phyloP scores from a whole-genome alignment of 2,113 vertebrate genomes.

The Sphaerodactylus townsendi region DNA sequence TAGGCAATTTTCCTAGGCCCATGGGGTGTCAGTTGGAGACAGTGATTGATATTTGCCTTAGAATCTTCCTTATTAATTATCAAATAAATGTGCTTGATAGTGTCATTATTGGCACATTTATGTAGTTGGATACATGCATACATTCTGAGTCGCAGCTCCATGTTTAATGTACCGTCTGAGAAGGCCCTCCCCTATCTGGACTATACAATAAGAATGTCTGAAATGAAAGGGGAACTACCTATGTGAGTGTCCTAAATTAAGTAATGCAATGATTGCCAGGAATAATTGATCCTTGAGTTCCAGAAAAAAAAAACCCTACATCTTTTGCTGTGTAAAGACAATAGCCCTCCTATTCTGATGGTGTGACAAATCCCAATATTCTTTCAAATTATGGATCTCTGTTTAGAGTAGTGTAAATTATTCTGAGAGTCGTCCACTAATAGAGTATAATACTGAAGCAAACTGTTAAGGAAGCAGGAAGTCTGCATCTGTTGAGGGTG shows the following conservation, averaged over 20 bases:
- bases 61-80: neutral
- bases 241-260: neutral
- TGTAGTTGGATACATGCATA: neutral
- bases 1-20: neutral
- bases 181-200: neutral
- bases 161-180: neutral
- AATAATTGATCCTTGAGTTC: conserved; percentile 23
- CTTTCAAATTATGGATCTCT: neutral
- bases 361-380: neutral
- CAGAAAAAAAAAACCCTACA: neutral
- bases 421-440: conserved; percentile 18
- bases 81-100: neutral
- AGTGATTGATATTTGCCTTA: neutral
- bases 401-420: conserved; percentile 26
- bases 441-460: conserved; percentile 13
- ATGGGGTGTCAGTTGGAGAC: neutral
- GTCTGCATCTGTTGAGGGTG: conserved; percentile 34
- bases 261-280: neutral
- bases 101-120: neutral
- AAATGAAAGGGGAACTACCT: neutral
- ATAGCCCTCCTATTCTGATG: neutral
- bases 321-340: neutral
- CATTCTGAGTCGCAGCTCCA: neutral
- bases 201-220: neutral
- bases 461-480: conserved; percentile 31